Evolutionary conservation across 2,113 vertebrate species (phyloP), one percentile per base, ranked within the genome.

Genomic region (Colistium nudipinnis): DNA sequence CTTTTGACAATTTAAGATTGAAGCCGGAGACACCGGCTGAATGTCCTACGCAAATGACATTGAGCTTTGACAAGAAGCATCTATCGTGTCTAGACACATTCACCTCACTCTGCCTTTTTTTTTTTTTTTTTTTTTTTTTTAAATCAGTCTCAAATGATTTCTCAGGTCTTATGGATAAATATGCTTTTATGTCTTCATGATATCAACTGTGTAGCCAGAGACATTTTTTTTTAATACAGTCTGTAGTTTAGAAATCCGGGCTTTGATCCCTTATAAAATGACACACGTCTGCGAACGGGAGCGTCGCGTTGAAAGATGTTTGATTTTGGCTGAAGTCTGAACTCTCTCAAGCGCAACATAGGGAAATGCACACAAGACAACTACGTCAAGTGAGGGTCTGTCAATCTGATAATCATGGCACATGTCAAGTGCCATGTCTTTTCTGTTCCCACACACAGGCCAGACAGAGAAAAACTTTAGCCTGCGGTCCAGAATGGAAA

Each of bases 401-500:
- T 81, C 80, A 70, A 77, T 76, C 80, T 55, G 55, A 74, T 76
- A 82, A 84, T 87, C 78, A 77, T 78, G 74, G 81, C 62, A 59
- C 13, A 36, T 52, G 68, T 56, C 20, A 70, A 55, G 67, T 71
- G 30, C 59, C 62, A 62, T 63, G 76, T 83, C 77, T 80, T 65
- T 52, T 62, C 47, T 52, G 71, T 77, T 72, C 81, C 79, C 81
- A 80, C 70, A 22, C n/a, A n/a, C n/a, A 81, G 66, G 70, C 52
- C 52, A 60, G 39, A 61, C 57, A 59, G 62, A 73, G 82, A 83
- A 86, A 83, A 88, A 81, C 62, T 43, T 41, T n/a, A 3, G 48
- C 39, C 78, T 89, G 85, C 56, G 89, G 87, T 87, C 76, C 71
- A 62, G 68, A 35, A 82, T 77, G 79, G 86, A 91, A 90, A 90